Percentiles rank a stretch among this genome's conserved stretches.
These are phyloP conservation scores for Epinotia brunnichana DNA, from an alignment of 2,888 invertebrate species.

Conservation along the genomic window DNA sequence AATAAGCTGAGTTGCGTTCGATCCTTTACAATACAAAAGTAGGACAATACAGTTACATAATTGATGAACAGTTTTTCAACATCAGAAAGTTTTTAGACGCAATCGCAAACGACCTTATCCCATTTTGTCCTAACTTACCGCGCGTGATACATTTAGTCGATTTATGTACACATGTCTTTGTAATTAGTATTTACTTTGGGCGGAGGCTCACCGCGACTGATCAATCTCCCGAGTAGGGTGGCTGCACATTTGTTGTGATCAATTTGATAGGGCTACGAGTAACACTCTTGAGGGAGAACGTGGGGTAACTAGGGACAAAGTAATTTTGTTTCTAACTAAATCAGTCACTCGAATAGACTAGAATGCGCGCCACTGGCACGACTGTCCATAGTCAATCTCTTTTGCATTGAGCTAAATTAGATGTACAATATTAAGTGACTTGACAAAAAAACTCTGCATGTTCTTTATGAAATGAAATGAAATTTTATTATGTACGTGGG, in stretches of 20 bases:
- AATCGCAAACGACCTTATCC: slow-evolving; percentile 18
- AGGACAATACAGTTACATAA: background rate
- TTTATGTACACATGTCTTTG: slow-evolving; percentile 74
- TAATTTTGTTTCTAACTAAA: background rate
- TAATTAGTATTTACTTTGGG: slow-evolving; percentile 75
- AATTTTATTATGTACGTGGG: too few species aligned
- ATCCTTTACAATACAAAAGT: background rate
- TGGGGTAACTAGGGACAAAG: slow-evolving; percentile 5
- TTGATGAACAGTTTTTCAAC: background rate
- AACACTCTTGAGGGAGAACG: slow-evolving; percentile 4
- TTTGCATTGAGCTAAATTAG: background rate
- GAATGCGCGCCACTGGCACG: background rate
- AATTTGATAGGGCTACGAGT: slow-evolving; percentile 30
- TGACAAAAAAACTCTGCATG: background rate
- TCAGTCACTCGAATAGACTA: slow-evolving; percentile 10
- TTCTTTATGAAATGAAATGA: background rate
- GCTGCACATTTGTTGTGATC: slow-evolving; percentile 35
- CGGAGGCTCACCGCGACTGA: slow-evolving; percentile 68
- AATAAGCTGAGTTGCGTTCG: background rate
- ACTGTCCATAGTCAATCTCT: background rate
- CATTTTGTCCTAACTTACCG: slow-evolving; percentile 35
- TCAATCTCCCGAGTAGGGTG: slow-evolving; percentile 62
- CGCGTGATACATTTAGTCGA: slow-evolving; percentile 70
- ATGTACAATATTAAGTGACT: background rate
- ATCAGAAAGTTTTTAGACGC: background rate